phyloP scores from a whole-genome alignment of 2,113 vertebrate species.

The Catharus fuscescens region DNA sequence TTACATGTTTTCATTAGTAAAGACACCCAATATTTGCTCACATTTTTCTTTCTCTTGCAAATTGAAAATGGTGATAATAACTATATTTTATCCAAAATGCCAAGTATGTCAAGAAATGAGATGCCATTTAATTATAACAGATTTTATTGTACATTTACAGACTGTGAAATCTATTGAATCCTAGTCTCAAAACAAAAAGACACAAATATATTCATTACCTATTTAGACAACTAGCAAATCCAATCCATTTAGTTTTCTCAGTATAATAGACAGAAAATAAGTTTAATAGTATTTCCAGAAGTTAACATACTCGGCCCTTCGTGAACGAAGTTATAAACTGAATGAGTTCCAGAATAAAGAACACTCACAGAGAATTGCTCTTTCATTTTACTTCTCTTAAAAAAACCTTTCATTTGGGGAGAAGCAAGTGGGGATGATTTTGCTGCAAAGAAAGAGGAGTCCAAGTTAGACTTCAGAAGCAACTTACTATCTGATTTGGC shows the following conservation, averaged over 20 bases:
- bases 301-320: slow-evolving; percentile 4
- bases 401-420: slow-evolving; percentile 37
- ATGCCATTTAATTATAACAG: not conserved
- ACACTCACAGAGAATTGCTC: not conserved
- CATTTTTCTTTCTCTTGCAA: not conserved
- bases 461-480: slow-evolving; percentile 41
- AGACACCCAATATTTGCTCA: not conserved
- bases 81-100: not conserved
- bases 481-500: slow-evolving; percentile 22
- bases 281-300: not conserved
- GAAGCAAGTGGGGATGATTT: slow-evolving; percentile 10
- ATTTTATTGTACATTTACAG: not conserved
- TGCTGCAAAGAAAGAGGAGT: slow-evolving; percentile 28
- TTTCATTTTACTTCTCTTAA: slow-evolving; percentile 29
- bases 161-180: not conserved
- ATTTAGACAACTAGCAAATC: not conserved
- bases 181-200: not conserved
- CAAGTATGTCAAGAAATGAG: not conserved
- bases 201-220: not conserved
- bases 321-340: not conserved
- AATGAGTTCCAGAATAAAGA: slow-evolving; percentile 49
- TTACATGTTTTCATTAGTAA: not conserved
- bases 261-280: not conserved
- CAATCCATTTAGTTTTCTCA: not conserved
- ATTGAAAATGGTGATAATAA: not conserved